Evolutionary conservation across 2,888 invertebrate genomes (phyloP), one percentile per base, ranked within the genome.

Genomic region (Drosophila acutilabella): DNA sequence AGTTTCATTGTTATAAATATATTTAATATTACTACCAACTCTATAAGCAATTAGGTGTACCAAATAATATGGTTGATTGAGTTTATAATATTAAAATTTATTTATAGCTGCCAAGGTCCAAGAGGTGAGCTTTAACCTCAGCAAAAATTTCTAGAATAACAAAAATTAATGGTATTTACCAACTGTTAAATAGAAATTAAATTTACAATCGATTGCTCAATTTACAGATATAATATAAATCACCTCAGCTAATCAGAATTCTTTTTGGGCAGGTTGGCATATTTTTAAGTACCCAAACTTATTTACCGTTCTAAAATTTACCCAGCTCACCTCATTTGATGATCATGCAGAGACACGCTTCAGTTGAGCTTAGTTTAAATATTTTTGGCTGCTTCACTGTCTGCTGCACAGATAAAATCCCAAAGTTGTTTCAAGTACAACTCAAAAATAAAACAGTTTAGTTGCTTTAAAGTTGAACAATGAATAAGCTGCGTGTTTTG

Each of bases 401-500:
- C 60, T 54, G 73, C 20, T 67, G 76, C 58, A 20, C 53, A 78
- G 80, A 83, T 82, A 73, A 66, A n/a, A 50, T 2, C 56, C 11
- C 36, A 36, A n/a, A 20, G 18, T 33, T 18, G 53, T 61, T 50
- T 13, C 52, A 53, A 30, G 20, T 18, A 8, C 6, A 23, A 52
- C 8, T 20, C 45, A 30, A 16, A 51, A 16, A 2, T 13, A 14
- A 1, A 14, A 36, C 2, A 26, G 11, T 20, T 65, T 44, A 67
- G 64, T 77, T 51, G 13, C n/a, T 16, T 11, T 5, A 16, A 7
- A 16, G 45, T 40, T 38, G 3, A 2, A 60, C 4, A 11, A 83
- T 83, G 83, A 71, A 79, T 58, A 36, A 62, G 23, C 41, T 52
- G 4, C 85, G 83, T 2, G 70, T 84, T 33, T 10, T 84, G 38